Evolutionary conservation across 37 sponge, comb jelly and placozoan genomes (phyloP).

Genomic region (Theonella swinhoei): DNA sequence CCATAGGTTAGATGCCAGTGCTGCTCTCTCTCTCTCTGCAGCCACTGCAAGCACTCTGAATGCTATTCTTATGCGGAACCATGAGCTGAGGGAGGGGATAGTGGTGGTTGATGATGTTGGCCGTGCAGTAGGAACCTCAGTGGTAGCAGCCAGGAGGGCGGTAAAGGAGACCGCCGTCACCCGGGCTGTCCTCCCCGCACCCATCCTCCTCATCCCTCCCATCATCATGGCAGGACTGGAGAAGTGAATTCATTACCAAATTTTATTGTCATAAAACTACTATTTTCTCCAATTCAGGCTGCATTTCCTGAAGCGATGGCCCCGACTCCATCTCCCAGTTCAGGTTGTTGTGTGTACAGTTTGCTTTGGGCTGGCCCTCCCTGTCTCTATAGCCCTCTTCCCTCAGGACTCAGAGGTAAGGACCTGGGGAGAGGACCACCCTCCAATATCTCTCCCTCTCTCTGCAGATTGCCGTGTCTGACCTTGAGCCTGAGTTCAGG

Average conservation of each 20-base stretch:
- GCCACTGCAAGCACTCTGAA: slow-evolving; percentile 79
- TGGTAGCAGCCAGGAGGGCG: slow-evolving; percentile 71
- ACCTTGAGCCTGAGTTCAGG: slow-evolving; percentile 56
- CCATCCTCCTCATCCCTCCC: slow-evolving; percentile 79
- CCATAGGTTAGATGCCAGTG: neutral
- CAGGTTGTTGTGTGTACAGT: slow-evolving; percentile 54
- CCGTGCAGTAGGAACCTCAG: slow-evolving; percentile 70
- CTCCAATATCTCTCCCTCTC: neutral
- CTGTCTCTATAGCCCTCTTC: slow-evolving; percentile 81
- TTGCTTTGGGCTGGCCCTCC: slow-evolving; percentile 76
- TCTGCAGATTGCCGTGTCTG: slow-evolving; percentile 45
- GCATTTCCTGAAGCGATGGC: slow-evolving; percentile 40
- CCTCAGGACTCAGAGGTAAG: slow-evolving; percentile 77
- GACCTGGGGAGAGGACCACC: neutral
- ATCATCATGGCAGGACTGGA: slow-evolving; percentile 77
- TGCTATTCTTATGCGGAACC: slow-evolving; percentile 80
- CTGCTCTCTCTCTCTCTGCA: too few relatives aligned
- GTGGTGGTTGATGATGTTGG: slow-evolving; percentile 72
- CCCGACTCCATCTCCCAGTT: slow-evolving; percentile 66
- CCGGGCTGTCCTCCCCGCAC: slow-evolving; percentile 75
- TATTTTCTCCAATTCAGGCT: slow-evolving; percentile 29
- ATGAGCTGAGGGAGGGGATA: slow-evolving; percentile 84
- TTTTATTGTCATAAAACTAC: neutral
- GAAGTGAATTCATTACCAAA: slow-evolving; percentile 38
- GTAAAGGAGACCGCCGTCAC: slow-evolving; percentile 76